Conservation (phyloP, 2,888 invertebrate species). For the Sycophila texana region DNA sequence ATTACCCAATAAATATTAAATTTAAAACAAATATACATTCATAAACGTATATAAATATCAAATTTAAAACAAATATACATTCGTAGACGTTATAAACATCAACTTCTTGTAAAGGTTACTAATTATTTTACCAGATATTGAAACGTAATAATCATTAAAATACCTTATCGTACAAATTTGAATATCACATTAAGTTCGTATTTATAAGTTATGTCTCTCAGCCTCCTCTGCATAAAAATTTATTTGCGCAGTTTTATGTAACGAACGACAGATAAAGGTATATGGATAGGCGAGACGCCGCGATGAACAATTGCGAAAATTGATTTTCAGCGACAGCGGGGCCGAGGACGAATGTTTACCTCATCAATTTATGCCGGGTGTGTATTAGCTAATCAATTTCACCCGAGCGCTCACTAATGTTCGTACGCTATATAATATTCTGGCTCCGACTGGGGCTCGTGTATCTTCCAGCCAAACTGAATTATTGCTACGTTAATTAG, state of each 20-base stretch:
- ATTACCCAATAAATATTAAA: too few species aligned
- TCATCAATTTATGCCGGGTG: constrained; percentile 31
- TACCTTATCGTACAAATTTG: too few species aligned
- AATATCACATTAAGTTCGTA: too few species aligned
- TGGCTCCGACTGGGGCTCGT: background rate
- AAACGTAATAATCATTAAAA: too few species aligned
- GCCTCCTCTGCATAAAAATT: too few species aligned
- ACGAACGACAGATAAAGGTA: background rate
- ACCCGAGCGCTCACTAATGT: background rate
- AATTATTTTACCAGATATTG: too few species aligned
- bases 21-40: too few species aligned
- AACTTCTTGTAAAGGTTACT: too few species aligned
- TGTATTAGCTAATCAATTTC: constrained; percentile 40
- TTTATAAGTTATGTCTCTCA: too few species aligned
- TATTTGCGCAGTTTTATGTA: background rate
- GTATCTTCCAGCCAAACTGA: constrained; percentile 19
- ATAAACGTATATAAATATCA: too few species aligned
- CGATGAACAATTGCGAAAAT: constrained; percentile 12
- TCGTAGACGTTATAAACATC: too few species aligned
- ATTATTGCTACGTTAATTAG: constrained; percentile 34
- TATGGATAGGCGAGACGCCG: background rate
- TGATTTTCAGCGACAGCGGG: constrained; percentile 1
- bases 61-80: too few species aligned
- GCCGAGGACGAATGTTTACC: constrained; percentile 5
- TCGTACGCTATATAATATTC: constrained; percentile 25